These are phyloP conservation scores for Dipodomys spectabilis DNA, from an alignment of 2,113 vertebrate genomes.

Conservation along the genomic window DNA sequence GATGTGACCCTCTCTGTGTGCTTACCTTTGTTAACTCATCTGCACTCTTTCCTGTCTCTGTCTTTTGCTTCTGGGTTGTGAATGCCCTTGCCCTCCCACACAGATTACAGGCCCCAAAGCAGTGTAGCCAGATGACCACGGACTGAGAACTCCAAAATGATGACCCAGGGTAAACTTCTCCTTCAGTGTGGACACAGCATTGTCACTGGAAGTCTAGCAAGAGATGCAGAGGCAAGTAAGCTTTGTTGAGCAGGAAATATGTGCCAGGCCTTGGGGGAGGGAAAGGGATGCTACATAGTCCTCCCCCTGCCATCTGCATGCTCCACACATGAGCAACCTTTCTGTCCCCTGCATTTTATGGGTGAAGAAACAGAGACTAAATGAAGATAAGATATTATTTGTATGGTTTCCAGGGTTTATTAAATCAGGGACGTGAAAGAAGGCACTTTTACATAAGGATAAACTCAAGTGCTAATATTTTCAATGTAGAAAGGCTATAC, in stretches of 20 bases:
- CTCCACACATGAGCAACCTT: background rate
- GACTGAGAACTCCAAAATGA: background rate
- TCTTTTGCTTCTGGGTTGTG: background rate
- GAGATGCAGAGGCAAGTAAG: background rate
- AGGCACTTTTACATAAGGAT: background rate
- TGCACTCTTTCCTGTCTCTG: background rate
- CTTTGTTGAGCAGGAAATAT: background rate
- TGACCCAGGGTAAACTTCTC: too few relatives aligned
- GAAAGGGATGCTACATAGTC: background rate
- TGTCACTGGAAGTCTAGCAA: background rate
- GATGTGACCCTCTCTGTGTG: background rate
- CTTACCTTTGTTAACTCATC: too few relatives aligned
- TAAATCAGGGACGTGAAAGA: background rate
- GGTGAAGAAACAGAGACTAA: background rate
- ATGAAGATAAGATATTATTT: background rate
- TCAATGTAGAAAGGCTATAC: background rate
- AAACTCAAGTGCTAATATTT: background rate
- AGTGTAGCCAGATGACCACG: too few relatives aligned
- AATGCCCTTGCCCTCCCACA: background rate
- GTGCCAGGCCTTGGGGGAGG: background rate
- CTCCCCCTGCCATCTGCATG: fast-evolving
- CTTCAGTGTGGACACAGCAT: background rate
- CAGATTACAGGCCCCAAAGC: background rate
- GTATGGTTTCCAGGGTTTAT: background rate
- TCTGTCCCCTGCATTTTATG: background rate